Evolutionary conservation across 2,888 invertebrate genomes (phyloP).

Genomic region (Acronicta leporina): DNA sequence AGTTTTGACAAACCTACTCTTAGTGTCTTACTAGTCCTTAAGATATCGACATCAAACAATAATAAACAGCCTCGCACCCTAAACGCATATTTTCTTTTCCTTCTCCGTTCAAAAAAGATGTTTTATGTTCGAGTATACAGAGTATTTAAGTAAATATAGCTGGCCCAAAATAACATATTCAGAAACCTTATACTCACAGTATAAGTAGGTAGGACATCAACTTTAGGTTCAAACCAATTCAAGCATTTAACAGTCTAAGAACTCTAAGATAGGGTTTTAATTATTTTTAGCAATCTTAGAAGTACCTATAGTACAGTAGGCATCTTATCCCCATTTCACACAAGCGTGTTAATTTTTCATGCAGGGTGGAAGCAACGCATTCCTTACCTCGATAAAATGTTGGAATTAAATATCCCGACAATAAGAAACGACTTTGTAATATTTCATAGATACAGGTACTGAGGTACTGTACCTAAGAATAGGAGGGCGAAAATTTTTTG

Average conservation of each 20-base stretch:
- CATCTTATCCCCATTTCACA: constrained; percentile 26
- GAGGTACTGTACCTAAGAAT: too few species aligned
- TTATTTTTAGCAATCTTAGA: neutral
- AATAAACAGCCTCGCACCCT: too few species aligned
- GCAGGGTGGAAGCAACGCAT: constrained; percentile 28
- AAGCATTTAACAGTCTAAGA: neutral
- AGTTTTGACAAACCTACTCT: constrained; percentile 17
- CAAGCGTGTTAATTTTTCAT: constrained; percentile 42
- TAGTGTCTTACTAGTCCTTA: neutral
- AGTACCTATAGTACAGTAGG: neutral
- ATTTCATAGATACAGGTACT: neutral
- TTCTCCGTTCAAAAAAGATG: too few species aligned
- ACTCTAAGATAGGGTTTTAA: neutral
- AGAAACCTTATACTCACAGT: too few species aligned
- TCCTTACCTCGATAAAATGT: constrained; percentile 29
- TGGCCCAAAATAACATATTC: too few species aligned
- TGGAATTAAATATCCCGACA: constrained; percentile 24
- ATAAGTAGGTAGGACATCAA: neutral
- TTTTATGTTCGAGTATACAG: too few species aligned
- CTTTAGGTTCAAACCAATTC: neutral
- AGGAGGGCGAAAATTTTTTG: neutral
- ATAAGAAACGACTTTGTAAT: constrained; percentile 6
- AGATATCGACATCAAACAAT: neutral
- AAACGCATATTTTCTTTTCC: too few species aligned
- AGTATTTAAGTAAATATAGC: too few species aligned